Evolutionary conservation across 2,797 vertebrate species (phyloP), one percentile per base, ranked within the genome.

Genomic region (Acanthurus tractus): DNA sequence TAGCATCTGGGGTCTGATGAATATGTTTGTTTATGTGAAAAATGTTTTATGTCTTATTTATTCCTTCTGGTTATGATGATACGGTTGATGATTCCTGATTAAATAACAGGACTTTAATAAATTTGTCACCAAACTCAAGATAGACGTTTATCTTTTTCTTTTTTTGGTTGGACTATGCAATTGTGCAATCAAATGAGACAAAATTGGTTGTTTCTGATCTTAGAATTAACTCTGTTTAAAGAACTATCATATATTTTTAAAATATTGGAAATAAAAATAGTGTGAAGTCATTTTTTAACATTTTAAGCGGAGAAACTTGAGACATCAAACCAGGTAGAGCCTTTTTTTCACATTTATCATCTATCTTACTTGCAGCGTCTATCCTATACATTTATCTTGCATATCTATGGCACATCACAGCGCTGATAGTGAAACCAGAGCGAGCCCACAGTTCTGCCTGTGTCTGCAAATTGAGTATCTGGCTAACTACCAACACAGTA

Each of bases 31-130:
- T 95, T 92, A 92, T 94, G 94, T 96, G 94, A 78, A 93, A 90
- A 92, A 94, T 90, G 95, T 96, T 96, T 95, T 89, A 94, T 96
- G 96, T 97, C 94, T 96, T 96, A 97, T 97, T 97, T 98, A 97
- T 96, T 97, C 96, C 95, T 94, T 95, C 92, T 95, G 93, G 94
- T 96, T 76, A 91, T 91, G 83, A 90, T 73, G 42, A 82, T 71
- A 42, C 63, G 25, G 69, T 83, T 81, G 67, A 72, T 84, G 83
- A 89, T 83, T 92, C 86, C 92, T 93, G 94, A 95, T 94, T 90
- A 88, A 95, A 94, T 94, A 87, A 92, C 91, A 91, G 95, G 91
- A 91, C 90, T 96, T 95, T 95, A 96, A 98, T 99, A 99, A 98
- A 99, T 97, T 96, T 97, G 94, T 97, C 96, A 96, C 93, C 93